Conservation (phyloP, 2,888 invertebrate species). For the Gerris lacustris region DNA sequence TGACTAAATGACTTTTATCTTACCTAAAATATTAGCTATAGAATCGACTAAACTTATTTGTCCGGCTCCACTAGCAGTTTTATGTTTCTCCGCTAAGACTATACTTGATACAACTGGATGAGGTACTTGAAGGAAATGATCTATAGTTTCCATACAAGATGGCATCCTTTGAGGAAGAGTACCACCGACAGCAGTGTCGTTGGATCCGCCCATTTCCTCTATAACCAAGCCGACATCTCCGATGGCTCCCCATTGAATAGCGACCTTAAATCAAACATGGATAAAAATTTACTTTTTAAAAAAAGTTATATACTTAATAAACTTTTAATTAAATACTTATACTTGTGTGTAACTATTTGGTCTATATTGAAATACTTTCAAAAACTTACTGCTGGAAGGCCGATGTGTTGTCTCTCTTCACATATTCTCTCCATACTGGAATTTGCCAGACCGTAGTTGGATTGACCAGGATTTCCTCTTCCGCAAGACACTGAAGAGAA, state of each 20-base stretch:
- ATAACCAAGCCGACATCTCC: slow-evolving; percentile 91
- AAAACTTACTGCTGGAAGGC: slow-evolving; percentile 54
- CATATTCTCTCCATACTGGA: slow-evolving; percentile 93
- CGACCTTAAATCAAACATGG: slow-evolving; percentile 38
- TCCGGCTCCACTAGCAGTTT: slow-evolving; percentile 42
- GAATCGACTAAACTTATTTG: slow-evolving; percentile 60
- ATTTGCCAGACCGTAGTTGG: slow-evolving; percentile 94
- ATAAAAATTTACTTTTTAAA: no score
- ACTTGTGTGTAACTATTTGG: no score
- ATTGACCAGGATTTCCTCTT: slow-evolving; percentile 90
- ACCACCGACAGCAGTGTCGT: slow-evolving; percentile 85
- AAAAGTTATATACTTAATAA: neutral
- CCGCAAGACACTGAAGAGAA: slow-evolving; percentile 97
- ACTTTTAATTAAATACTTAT: neutral
- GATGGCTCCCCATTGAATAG: slow-evolving; percentile 98
- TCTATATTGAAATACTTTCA: neutral
- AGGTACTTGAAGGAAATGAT: slow-evolving; percentile 78
- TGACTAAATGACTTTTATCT: neutral
- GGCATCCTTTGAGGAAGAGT: slow-evolving; percentile 90
- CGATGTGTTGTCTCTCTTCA: slow-evolving; percentile 68
- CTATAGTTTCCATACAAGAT: slow-evolving; percentile 83
- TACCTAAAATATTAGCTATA: slow-evolving; percentile 75
- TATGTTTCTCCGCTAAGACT: slow-evolving; percentile 78
- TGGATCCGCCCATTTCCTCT: slow-evolving; percentile 78
- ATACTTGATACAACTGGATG: slow-evolving; percentile 68